A percentile compares a stretch with the other conserved stretches of the same genome.
Conservation (phyloP, 2,113 vertebrate species). For the Megaceryle torquata region DNA sequence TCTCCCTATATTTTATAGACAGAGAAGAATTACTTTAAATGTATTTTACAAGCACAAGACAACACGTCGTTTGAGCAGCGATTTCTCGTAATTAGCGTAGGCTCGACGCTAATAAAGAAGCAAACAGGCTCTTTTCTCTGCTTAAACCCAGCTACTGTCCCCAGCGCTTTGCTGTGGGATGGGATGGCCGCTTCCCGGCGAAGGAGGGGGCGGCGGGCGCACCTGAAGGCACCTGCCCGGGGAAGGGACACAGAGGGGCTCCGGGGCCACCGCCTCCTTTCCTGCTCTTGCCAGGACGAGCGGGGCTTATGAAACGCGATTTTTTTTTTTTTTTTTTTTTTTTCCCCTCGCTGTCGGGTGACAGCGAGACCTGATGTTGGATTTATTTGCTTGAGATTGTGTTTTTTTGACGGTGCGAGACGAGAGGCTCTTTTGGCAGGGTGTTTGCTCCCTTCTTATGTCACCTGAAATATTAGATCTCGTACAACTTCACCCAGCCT, state of each 20-base stretch:
- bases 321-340: neutral
- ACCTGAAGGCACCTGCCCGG: slow-evolving; percentile 14
- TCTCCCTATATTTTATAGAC: slow-evolving; percentile 8
- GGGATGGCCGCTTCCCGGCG: neutral
- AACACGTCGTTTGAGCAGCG: slow-evolving; percentile 38
- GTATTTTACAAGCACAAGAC: slow-evolving; percentile 47
- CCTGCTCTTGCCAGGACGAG: neutral
- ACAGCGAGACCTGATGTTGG: neutral
- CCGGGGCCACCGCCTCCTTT: neutral
- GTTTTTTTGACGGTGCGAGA: neutral
- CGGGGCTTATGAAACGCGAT: neutral
- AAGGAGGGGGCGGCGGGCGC: neutral
- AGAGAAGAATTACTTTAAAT: slow-evolving; percentile 32
- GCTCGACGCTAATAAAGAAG: slow-evolving; percentile 49
- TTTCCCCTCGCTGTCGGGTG: neutral
- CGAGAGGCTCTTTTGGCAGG: neutral
- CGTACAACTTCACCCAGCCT: neutral
- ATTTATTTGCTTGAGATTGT: neutral
- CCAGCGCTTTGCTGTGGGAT: neutral
- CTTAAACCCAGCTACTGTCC: neutral
- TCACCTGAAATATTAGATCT: neutral
- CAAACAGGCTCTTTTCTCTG: neutral
- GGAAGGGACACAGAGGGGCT: neutral
- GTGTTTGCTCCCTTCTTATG: neutral
- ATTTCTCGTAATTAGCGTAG: slow-evolving; percentile 43